Conservation (phyloP, 2,113 vertebrate genomes). For the Manacus vitellinus region DNA sequence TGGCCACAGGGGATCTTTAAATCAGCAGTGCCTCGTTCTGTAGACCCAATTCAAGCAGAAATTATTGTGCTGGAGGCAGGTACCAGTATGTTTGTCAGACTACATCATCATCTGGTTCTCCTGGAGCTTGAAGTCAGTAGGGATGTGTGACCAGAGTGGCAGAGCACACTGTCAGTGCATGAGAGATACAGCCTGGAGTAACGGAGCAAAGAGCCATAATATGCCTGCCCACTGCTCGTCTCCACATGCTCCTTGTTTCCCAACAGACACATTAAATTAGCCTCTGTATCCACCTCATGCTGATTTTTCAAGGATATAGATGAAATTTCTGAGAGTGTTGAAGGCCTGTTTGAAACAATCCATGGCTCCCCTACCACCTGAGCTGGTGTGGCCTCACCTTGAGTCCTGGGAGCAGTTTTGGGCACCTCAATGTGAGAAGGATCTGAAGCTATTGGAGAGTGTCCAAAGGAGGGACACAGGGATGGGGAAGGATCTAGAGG, state of each 20-base stretch:
- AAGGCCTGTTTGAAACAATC: background rate
- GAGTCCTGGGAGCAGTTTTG: fast-evolving
- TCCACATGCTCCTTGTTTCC: background rate
- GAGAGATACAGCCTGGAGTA: background rate
- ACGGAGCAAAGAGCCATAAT: background rate
- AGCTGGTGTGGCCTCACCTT: background rate
- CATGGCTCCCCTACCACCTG: background rate
- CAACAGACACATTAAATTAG: background rate
- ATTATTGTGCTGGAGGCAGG: background rate
- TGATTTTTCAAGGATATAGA: background rate
- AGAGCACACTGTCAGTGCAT: background rate
- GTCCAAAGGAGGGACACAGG: background rate
- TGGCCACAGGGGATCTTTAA: background rate
- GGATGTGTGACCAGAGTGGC: background rate
- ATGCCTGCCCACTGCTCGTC: background rate
- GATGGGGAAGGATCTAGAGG: background rate
- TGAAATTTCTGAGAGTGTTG: background rate
- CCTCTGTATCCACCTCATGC: background rate
- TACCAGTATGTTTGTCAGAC: background rate
- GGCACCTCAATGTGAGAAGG: background rate
- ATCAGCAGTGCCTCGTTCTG: fast-evolving
- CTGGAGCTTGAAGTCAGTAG: background rate
- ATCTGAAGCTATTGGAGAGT: background rate
- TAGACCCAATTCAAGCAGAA: background rate
- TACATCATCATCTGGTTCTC: background rate